These are phyloP conservation scores for Margarornis squamiger DNA, from an alignment of 2,797 vertebrate species.

Conservation along the genomic window DNA sequence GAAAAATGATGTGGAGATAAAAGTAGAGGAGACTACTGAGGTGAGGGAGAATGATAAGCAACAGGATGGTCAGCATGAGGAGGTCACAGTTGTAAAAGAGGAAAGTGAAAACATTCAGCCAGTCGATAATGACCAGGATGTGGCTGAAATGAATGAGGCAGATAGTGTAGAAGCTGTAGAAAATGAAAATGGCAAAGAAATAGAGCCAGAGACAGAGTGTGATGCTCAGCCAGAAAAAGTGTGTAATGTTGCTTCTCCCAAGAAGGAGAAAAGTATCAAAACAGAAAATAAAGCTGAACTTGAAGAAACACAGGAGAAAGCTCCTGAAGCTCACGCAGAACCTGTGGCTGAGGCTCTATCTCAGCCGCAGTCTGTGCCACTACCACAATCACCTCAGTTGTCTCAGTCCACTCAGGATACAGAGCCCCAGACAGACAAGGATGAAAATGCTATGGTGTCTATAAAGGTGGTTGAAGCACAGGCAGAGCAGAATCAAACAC, in stretches of 20 bases:
- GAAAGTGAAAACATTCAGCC: conserved; percentile 72
- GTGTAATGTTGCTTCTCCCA: conserved; percentile 66
- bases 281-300: conserved; percentile 68
- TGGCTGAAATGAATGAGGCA: conserved; percentile 72
- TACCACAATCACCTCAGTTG: conserved; percentile 56
- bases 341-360: conserved; percentile 36
- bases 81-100: conserved; percentile 70
- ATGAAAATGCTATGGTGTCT: conserved; percentile 61
- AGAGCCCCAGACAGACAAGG: conserved; percentile 71
- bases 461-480: conserved; percentile 70
- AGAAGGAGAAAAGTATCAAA: conserved; percentile 69
- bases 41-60: conserved; percentile 79
- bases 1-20: conserved; percentile 72
- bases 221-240: conserved; percentile 77
- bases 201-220: conserved; percentile 81
- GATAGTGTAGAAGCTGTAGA: conserved; percentile 76
- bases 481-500: conserved; percentile 63
- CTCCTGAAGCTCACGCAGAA: conserved; percentile 61
- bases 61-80: conserved; percentile 78
- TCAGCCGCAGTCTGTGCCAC: conserved; percentile 63
- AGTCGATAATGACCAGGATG: conserved; percentile 74
- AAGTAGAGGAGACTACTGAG: conserved; percentile 74
- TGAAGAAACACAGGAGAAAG: conserved; percentile 75
- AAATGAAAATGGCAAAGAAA: conserved; percentile 80
- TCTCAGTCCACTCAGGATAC: conserved; percentile 71